A percentile compares a stretch with the other conserved stretches of the same genome.
These are phyloP conservation scores for Lydus trimaculatus DNA, from an alignment of 2,888 invertebrate species.

Conservation along the genomic window DNA sequence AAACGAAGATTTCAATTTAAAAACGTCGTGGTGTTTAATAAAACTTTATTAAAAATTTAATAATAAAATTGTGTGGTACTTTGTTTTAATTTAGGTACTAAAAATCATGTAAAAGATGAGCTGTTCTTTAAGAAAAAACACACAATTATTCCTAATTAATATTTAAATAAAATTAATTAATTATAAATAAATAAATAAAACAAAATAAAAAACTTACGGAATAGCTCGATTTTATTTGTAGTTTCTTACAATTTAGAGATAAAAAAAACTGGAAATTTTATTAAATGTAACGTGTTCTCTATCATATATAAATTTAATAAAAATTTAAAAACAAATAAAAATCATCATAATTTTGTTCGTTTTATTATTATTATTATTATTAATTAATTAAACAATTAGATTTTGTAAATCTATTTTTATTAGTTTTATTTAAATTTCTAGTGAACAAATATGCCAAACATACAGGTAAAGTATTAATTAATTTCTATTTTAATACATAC, in stretches of 20 bases:
- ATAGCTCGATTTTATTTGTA: conserved; percentile 35
- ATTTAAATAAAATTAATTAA: background rate
- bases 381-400: too few species aligned
- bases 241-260: conserved; percentile 20
- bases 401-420: background rate
- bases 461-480: conserved; percentile 26
- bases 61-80: background rate
- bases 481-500: background rate
- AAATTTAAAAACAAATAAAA: conserved; percentile 24
- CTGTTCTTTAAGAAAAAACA: conserved; percentile 39
- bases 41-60: background rate
- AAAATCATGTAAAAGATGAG: conserved; percentile 36
- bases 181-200: background rate
- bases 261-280: conserved; percentile 14
- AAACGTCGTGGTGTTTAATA: background rate
- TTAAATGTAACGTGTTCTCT: conserved; percentile 29
- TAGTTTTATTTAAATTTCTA: conserved; percentile 26
- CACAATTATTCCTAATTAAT: background rate
- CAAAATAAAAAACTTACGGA: conserved; percentile 36
- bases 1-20: background rate
- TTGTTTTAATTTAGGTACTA: conserved; percentile 21
- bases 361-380: conserved; percentile 24
- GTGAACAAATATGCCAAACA: conserved; percentile 18
- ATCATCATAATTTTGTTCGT: background rate
- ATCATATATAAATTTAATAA: background rate